Base-by-base conservation (phyloP, 2,888 invertebrate genomes). In the Perdita meconis region DNA sequence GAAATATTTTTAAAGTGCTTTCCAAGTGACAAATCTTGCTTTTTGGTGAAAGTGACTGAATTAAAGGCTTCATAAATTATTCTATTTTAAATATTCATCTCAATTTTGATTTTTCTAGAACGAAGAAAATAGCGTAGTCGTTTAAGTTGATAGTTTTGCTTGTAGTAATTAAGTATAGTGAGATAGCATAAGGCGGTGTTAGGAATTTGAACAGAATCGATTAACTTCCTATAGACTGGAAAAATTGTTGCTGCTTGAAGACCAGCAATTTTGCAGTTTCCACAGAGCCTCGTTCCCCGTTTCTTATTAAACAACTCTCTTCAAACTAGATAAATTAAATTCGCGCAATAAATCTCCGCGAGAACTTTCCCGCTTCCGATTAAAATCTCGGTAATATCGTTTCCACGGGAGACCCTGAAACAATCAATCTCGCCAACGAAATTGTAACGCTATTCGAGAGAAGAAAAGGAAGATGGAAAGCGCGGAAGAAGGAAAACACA, bases 361-460 rank as follows among this genome's bases (percentile, higher is more conserved):
- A 16, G 16, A 42, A 22, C 19, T 60, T 1, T 10, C 0, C 22
- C 5, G 10, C 0, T 1, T 16, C 3, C 42, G 47, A 60, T 60
- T 19, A 59, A 65, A 61, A 44, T 42, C 26, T 26, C 13, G 6
- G 16, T 5, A 47, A 30, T 53, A 70, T 38, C 50, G 56, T 61
- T 56, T 24, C 40, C 16, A 40, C 3, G 36, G 19, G 8, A 26
- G 34, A 19, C 36, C 22, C 4, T 5, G 16, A 36, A n/a, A 57
- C 56, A 26, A 73, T 61, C 40, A 40, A 70, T 61, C 61, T 50
- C 34, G 8, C n/a, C 22, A 1, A 3, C 5, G 5, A 47, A 60
- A 24, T 26, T 22, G 19, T 22, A 44, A 13, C 19, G 36, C 12
- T n/a, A 10, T 1, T 8, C 2, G 0, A 8, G 26, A 19, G 19